Base-by-base conservation (phyloP, 2,113 vertebrate species). In the Fulica atra region DNA sequence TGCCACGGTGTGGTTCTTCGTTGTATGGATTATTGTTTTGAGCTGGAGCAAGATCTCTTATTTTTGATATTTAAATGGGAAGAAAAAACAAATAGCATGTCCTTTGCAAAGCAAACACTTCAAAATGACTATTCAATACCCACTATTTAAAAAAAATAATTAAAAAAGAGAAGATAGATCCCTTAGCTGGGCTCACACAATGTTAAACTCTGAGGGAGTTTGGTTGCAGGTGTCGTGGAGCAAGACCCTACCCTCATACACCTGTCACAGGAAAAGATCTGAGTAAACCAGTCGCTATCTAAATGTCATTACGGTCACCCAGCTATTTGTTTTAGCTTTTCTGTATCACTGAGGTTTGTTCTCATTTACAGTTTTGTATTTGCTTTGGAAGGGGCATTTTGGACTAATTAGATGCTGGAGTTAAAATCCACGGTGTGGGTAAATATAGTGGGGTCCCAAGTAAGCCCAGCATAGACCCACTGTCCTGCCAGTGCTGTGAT, bases 61-160 rank as follows among this genome's bases (percentile, higher is more conserved):
- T 61, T 92, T 94, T 70, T 93, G 81, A 70, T 97, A 92, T 94
- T 96, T 94, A 92, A 93, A 94, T 92, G 46, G 78, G 92, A 87
- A 81, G 64, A 44, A 79, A 95, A 91, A 95, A 87, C 82, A 94
- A 96, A 96, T 94, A 93, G 16, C 77, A 24, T 79, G 86, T 95
- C 91, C 83, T 91, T 96, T 95, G 69, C 88, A 87, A 87, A 93
- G 64, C 91, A 97, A 94, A 93, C 65, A 92, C 13, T 89, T 92
- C 57, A 53, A 93, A 95, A 94, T 89, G n/a, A 65, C 77, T 65
- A 17, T 54, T 97, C 93, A 82, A 96, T 92, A 92, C 48, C 6
- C 35, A 46, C 36, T 91, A 89, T 48, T 93, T 46, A 18, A 46
- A 46, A 18, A 78, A 80, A 68, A 64, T 79, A 70, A 51, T 51